Base-by-base conservation (phyloP, 2,888 invertebrate genomes). In the Ethmia dodecea region DNA sequence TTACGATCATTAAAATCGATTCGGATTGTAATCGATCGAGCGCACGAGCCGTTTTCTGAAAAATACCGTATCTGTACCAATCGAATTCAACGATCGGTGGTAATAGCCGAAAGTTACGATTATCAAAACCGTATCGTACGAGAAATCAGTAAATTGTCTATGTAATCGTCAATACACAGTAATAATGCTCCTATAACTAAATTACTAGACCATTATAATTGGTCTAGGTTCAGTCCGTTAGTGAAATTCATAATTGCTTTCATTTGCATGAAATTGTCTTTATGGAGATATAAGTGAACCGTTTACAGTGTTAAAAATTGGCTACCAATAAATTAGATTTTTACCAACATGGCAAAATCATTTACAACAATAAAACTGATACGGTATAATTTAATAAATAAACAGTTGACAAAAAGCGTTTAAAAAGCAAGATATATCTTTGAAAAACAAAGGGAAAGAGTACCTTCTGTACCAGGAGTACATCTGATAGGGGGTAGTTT, bases 401-500 rank as follows among this genome's bases (percentile, higher is more conserved):
- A 60, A 58, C 45, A 41, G 35, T 55, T 60, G 62, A 65, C 64
- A 63, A 64, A 55, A 60, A 59, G 49, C 55, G 50, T 61, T 70
- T 66, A 63, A 65, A 66, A 59, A 57, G 46, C 51, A 37, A 48
- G 55, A 61, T 64, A 61, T 59, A 58, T 55, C 43, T 52, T 42
- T 39, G 52, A 48, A 58, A 54, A 55, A 54, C 39, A 51, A 51
- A 47, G 30, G 43, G 47, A 35, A 40, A 38, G 31, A 40, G 47
- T 51, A 60, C 64, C 70, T 66, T 62, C 63, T 58, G 68, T 60
- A 64, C 59, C 64, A 54, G 71, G 60, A 69, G 76, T 71, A 64
- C 68, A 84, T 84, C 83, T 61, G 84, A 84, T 84, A 78, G 66
- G 55, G 60, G 60, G 60, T 60, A 58, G 60, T 70, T 83, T 83